Percentiles rank a stretch among this genome's conserved stretches.
phyloP scores from a whole-genome alignment of 2,113 vertebrate species.

The Cinclus cinclus region DNA sequence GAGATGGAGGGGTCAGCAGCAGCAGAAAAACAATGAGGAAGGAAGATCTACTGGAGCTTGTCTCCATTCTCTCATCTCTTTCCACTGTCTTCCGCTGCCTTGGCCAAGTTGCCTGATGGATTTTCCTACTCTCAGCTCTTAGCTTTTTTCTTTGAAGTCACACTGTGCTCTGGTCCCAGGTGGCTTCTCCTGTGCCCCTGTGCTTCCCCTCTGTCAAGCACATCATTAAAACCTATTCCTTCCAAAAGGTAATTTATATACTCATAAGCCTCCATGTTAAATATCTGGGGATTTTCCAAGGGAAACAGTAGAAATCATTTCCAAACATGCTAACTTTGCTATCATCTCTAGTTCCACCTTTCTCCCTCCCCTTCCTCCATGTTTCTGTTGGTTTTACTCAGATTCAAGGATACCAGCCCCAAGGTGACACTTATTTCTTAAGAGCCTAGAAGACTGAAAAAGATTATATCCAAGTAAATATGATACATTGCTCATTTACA shows the following conservation, averaged over 20 bases:
- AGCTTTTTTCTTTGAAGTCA: slow-evolving; percentile 35
- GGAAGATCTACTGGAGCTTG: slow-evolving; percentile 46
- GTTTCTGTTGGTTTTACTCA: slow-evolving; percentile 12
- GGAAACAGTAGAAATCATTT: slow-evolving; percentile 37
- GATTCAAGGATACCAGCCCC: not conserved
- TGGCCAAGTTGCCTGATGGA: slow-evolving; percentile 43
- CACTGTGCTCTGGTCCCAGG: slow-evolving; percentile 6
- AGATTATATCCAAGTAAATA: slow-evolving; percentile 20
- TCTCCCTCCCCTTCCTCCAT: not conserved
- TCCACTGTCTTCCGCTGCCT: slow-evolving; percentile 1
- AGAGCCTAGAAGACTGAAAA: not conserved
- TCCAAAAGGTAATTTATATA: slow-evolving; percentile 44
- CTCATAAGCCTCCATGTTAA: slow-evolving; percentile 21
- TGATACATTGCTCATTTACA: not conserved
- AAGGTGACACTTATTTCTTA: slow-evolving; percentile 3
- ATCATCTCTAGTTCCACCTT: not conserved
- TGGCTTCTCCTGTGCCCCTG: slow-evolving; percentile 25
- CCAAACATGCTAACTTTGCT: slow-evolving; percentile 47
- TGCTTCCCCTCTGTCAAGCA: slow-evolving; percentile 36
- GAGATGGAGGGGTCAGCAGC: slow-evolving; percentile 23
- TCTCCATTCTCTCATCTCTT: slow-evolving; percentile 33
- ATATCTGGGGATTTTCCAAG: slow-evolving; percentile 37
- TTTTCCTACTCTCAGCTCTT: slow-evolving; percentile 48
- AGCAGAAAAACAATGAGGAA: slow-evolving; percentile 29
- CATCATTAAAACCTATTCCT: slow-evolving; percentile 40